phyloP scores from a whole-genome alignment of 2,113 vertebrate species.

The Passer domesticus region DNA sequence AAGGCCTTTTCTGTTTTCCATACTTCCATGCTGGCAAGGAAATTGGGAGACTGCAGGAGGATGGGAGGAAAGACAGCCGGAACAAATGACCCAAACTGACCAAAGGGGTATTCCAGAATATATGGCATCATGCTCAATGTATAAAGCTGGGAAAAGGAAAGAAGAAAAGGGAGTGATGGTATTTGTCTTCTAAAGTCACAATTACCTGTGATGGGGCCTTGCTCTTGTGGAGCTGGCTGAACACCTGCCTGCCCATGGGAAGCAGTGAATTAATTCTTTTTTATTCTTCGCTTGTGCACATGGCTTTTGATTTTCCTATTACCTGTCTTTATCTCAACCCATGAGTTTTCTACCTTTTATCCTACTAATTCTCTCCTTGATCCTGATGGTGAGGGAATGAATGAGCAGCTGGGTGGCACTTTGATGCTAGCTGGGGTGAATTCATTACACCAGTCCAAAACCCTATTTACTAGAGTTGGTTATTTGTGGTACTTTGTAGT shows the following conservation, averaged over 20 bases:
- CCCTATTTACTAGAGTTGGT: neutral
- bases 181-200: neutral
- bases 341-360: neutral
- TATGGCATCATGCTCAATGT: neutral
- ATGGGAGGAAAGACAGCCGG: accelerated
- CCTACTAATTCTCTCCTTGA: neutral
- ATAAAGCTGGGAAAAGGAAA: neutral
- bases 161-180: accelerated
- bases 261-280: neutral
- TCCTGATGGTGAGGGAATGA: neutral
- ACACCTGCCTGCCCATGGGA: neutral
- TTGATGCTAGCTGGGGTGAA: neutral
- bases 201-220: accelerated
- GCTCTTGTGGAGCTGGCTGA: neutral
- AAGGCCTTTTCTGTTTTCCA: neutral
- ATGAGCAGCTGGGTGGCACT: accelerated
- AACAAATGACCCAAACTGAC: neutral
- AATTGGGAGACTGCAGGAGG: neutral
- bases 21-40: neutral
- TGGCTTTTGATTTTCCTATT: neutral
- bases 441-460: neutral
- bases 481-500: neutral
- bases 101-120: neutral
- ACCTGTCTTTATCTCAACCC: neutral
- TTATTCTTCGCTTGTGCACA: neutral